Evolutionary conservation across 2,888 invertebrate species (phyloP), one percentile per base, ranked within the genome.

Genomic region (Amiota mariae): DNA sequence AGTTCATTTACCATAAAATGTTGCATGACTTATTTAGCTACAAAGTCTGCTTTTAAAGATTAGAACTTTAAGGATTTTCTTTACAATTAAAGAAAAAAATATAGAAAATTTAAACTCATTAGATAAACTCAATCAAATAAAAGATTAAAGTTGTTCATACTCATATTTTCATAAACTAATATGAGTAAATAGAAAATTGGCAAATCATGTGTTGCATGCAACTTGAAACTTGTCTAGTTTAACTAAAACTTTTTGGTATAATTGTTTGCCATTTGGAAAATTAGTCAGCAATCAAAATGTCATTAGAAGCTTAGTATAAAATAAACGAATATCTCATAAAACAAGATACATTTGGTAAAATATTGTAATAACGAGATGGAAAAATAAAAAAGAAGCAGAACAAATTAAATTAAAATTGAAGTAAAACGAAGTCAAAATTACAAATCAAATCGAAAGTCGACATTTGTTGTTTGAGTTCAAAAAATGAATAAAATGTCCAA

Each of bases 281-380:
- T 72, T 72, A 72, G 72, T 66, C 72, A 72, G 67, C 66, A 72
- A 72, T 72, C 72, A 72, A 72, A 72, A 72, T 48, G 72, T 72
- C 66, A 66, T 72, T 72, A 66, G 66, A 47, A 36, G 36, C 36
- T 0, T 36, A 4, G 6, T 59, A 70, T 20, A 59, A 59, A 59
- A 51, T 51, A n/a, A 6, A 36, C 36, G 8, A 6, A 6, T 36
- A 36, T 36, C 36, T 36, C 36, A 36, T 36, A 36, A 36, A 36
- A 36, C 36, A 36, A 36, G 36, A 36, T 36, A 18, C n/a, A 57
- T 15, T 57, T 57, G 57, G 54, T n/a, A n/a, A 12, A 51, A n/a
- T n/a, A 12, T 1, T 24, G 24, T 12, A 67, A 20, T 54, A 54
- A 54, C 15, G 54, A 68, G 49, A 66, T 15, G 10, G 0, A 63